Evolutionary conservation across 2,888 invertebrate species (phyloP).

Genomic region (Thumatha senex): DNA sequence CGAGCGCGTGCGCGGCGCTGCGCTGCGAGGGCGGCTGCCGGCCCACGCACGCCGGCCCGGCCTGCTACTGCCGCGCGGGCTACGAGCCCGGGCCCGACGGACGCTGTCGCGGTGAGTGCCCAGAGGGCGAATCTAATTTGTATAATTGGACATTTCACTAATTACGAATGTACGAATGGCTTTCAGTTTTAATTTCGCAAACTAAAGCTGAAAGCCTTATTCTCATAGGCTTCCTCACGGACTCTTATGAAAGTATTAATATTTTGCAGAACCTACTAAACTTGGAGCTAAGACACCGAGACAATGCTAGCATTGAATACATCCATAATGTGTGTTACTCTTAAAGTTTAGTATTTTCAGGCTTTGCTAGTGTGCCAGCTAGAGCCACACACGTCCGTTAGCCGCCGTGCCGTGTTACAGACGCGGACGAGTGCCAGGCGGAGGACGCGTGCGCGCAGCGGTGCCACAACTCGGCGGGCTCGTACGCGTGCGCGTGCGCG

Average conservation of each 20-base stretch:
- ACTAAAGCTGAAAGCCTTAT: neutral
- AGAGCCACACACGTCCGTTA: neutral
- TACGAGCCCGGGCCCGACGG: slow-evolving; percentile 84
- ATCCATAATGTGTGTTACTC: no score
- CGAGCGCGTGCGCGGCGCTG: slow-evolving; percentile 69
- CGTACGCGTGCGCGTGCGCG: slow-evolving; percentile 89
- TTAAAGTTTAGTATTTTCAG: no score
- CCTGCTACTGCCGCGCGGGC: slow-evolving; percentile 90
- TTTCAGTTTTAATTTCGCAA: neutral
- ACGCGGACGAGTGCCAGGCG: slow-evolving; percentile 90
- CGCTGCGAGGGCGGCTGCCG: slow-evolving; percentile 87
- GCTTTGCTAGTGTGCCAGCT: no score
- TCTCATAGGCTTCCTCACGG: no score
- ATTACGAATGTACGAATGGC: no score
- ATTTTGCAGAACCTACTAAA: no score
- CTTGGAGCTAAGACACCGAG: no score
- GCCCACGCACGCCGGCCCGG: slow-evolving; percentile 87
- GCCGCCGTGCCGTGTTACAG: slow-evolving; percentile 56
- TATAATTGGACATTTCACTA: no score
- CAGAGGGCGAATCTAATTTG: no score
- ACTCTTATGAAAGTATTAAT: no score
- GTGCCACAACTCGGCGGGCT: slow-evolving; percentile 87
- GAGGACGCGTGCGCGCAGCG: slow-evolving; percentile 89
- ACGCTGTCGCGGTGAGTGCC: slow-evolving; percentile 80
- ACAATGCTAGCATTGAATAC: no score